Percentiles rank a stretch among this genome's conserved stretches.
phyloP scores from a whole-genome alignment of 1,140 invertebrate species.

The Drosophila saltans region DNA sequence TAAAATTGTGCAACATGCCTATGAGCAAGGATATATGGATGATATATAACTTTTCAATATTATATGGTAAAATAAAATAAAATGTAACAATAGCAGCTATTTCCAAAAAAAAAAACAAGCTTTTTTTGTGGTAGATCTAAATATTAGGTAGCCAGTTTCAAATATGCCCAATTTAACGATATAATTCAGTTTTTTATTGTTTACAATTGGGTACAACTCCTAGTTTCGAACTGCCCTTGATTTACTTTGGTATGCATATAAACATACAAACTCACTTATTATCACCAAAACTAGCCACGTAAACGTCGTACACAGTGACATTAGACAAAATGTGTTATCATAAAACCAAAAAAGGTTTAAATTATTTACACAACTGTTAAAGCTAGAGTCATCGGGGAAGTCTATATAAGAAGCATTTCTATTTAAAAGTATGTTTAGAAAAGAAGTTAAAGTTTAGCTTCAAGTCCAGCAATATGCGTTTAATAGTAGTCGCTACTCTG shows the following conservation, averaged over 20 bases:
- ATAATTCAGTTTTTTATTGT: background rate
- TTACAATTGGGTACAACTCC: background rate
- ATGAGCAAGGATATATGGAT: constrained; percentile 77
- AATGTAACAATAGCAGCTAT: background rate
- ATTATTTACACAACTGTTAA: constrained; percentile 23
- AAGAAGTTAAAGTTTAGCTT: constrained; percentile 18
- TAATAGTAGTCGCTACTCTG: constrained; percentile 2
- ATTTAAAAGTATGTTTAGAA: background rate
- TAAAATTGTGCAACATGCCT: constrained; percentile 56
- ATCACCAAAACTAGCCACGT: background rate
- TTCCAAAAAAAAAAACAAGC: background rate
- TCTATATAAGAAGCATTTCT: constrained; percentile 40
- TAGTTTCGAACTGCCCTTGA: constrained; percentile 44
- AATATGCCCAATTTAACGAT: background rate
- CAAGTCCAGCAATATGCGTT: constrained; percentile 36
- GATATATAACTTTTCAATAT: constrained; percentile 34
- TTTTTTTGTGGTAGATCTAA: no score
- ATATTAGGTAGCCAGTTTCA: no score
- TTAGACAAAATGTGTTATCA: constrained; percentile 21
- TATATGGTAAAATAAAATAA: background rate
- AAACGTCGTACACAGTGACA: constrained; percentile 7
- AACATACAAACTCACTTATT: background rate
- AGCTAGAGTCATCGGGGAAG: constrained; percentile 9
- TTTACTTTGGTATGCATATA: constrained; percentile 59
- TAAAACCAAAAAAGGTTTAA: background rate